phyloP scores from a whole-genome alignment of 2,888 invertebrate genomes.

The Bhutanitis thaidina region DNA sequence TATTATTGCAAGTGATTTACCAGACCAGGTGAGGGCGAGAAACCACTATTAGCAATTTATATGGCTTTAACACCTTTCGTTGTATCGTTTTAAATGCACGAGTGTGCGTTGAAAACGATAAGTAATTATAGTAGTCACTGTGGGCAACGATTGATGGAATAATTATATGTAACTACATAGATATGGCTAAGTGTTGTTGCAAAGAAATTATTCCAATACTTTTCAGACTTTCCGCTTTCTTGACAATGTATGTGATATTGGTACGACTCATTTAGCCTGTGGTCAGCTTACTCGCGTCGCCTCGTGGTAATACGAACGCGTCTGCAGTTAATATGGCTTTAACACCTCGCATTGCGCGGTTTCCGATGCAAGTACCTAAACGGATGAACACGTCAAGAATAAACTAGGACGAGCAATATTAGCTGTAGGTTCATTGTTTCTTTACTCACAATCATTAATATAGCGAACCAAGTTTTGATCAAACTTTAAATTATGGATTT shows the following conservation, averaged over 20 bases:
- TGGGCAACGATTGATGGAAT: no score
- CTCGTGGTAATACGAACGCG: conserved; percentile 18
- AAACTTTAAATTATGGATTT: no score
- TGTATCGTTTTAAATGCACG: conserved; percentile 5
- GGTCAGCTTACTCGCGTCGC: conserved; percentile 24
- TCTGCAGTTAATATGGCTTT: conserved; percentile 20
- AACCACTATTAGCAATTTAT: conserved; percentile 19
- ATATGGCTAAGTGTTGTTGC: no score
- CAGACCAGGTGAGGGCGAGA: conserved; percentile 7
- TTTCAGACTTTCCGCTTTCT: background rate
- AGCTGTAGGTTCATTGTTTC: no score
- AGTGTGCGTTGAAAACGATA: conserved; percentile 7
- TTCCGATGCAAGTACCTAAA: conserved; percentile 15
- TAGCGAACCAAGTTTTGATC: no score
- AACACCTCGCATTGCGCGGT: conserved; percentile 21
- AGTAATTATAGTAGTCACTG: no score
- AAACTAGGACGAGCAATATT: background rate
- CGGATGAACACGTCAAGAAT: conserved; percentile 10
- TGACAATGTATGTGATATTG: conserved; percentile 7
- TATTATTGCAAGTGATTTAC: conserved; percentile 7
- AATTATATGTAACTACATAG: no score
- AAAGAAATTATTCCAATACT: no score
- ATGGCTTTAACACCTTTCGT: conserved; percentile 19
- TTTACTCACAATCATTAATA: background rate
- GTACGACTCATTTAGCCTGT: conserved; percentile 22